Conservation (phyloP, 2,113 vertebrate genomes). For the Trichomycterus rosablanca region DNA sequence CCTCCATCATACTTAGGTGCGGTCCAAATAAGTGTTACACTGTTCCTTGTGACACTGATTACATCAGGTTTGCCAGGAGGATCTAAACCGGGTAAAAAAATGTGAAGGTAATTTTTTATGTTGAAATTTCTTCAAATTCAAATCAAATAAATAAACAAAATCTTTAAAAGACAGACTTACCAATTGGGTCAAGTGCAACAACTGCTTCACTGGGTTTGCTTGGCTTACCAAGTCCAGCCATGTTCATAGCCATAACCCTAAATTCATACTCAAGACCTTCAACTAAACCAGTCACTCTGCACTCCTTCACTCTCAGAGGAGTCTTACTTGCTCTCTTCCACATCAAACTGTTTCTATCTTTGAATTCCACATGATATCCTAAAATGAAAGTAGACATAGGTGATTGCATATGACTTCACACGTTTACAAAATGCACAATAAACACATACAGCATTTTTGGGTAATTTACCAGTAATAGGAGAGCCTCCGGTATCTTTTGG, state of each 20-base stretch:
- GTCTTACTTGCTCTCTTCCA: conserved; percentile 92
- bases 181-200: conserved; percentile 93
- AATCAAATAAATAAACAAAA: not conserved
- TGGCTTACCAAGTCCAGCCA: conserved; percentile 91
- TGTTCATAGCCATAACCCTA: conserved; percentile 95
- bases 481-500: conserved; percentile 90
- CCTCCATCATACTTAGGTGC: conserved; percentile 94
- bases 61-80: conserved; percentile 96
- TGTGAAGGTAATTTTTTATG: not conserved
- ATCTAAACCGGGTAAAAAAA: conserved; percentile 83
- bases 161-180: conserved; percentile 69
- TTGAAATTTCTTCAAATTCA: not conserved
- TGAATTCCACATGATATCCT: conserved; percentile 95
- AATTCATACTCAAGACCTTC: conserved; percentile 98
- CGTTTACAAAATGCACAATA: not conserved
- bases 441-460: not conserved
- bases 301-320: conserved; percentile 90
- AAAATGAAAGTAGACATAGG: conserved; percentile 13
- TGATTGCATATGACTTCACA: not conserved
- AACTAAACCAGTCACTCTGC: conserved; percentile 86
- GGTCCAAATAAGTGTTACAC: conserved; percentile 93
- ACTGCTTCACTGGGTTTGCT: conserved; percentile 85
- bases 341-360: conserved; percentile 94
- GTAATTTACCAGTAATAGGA: conserved; percentile 85
- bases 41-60: conserved; percentile 86